These are phyloP conservation scores for Amiota communis DNA, from an alignment of 2,888 invertebrate genomes.

Conservation along the genomic window DNA sequence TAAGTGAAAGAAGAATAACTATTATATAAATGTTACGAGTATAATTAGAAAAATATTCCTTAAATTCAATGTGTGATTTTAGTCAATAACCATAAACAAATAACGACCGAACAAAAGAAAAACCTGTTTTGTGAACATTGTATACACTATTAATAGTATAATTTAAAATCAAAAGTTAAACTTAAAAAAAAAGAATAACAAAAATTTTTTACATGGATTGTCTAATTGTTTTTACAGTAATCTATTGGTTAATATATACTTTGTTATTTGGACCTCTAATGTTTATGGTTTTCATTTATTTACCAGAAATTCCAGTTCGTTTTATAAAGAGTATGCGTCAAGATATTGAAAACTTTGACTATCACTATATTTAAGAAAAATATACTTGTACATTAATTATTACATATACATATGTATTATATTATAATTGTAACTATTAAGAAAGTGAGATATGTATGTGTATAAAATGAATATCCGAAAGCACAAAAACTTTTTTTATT, in stretches of 20 bases:
- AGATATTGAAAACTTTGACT: not conserved
- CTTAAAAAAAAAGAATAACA: not conserved
- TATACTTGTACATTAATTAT: conserved; percentile 17
- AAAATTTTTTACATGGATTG: conserved; percentile 56
- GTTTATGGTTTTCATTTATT: conserved; percentile 76
- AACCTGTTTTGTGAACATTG: too few relatives aligned
- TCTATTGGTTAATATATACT: conserved; percentile 79
- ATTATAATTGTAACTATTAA: too few relatives aligned
- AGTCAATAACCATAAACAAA: conserved; percentile 50
- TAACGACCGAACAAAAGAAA: not conserved
- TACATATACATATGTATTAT: too few relatives aligned
- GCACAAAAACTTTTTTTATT: too few relatives aligned
- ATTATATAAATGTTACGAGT: too few relatives aligned
- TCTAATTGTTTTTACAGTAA: conserved; percentile 58
- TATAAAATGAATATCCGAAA: too few relatives aligned
- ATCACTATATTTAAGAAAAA: not conserved
- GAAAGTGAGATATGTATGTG: too few relatives aligned
- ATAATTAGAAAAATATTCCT: conserved; percentile 45
- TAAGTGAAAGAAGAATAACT: too few relatives aligned
- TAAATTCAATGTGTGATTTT: conserved; percentile 60
- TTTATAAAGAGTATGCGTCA: conserved; percentile 73
- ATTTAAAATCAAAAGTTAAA: too few relatives aligned
- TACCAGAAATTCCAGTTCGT: conserved; percentile 81
- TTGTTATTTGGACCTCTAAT: conserved; percentile 81
- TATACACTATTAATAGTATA: too few relatives aligned